These are phyloP conservation scores for Rhineura floridana DNA, from an alignment of 2,113 vertebrate genomes.

Conservation along the genomic window DNA sequence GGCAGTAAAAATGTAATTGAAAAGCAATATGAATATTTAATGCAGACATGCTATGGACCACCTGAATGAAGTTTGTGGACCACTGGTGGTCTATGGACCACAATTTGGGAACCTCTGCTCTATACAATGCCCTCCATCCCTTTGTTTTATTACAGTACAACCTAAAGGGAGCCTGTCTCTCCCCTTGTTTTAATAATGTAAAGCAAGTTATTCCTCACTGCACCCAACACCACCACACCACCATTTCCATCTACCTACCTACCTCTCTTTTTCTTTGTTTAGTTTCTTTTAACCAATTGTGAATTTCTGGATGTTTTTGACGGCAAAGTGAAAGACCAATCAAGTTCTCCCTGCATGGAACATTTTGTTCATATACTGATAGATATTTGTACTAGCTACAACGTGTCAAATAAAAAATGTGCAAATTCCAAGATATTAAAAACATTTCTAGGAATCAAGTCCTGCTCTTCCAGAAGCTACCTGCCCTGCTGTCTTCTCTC, in stretches of 20 bases:
- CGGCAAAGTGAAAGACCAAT: background rate
- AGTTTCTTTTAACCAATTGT: background rate
- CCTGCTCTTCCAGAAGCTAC: background rate
- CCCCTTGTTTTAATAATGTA: background rate
- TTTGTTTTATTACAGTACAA: background rate
- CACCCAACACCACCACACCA: background rate
- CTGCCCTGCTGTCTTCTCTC: constrained; percentile 1
- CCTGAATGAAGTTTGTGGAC: too few species aligned
- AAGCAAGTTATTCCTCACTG: too few species aligned
- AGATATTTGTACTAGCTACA: background rate
- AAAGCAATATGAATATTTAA: too few species aligned
- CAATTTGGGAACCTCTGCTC: too few species aligned
- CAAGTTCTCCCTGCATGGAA: background rate
- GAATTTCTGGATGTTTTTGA: background rate
- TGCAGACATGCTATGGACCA: too few species aligned
- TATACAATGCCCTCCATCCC: too few species aligned
- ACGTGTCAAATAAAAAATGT: fast-evolving
- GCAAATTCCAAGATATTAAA: fast-evolving
- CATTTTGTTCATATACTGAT: background rate
- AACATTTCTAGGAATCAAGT: fast-evolving
- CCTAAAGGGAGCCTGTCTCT: background rate
- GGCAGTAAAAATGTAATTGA: too few species aligned
- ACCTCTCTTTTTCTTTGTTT: background rate
- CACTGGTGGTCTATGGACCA: too few species aligned
- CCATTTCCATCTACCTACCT: too few species aligned